Percentiles rank a stretch among this genome's conserved stretches.
Evolutionary conservation across 2,113 vertebrate genomes (phyloP).

Genomic region (Zosterops japonicus): DNA sequence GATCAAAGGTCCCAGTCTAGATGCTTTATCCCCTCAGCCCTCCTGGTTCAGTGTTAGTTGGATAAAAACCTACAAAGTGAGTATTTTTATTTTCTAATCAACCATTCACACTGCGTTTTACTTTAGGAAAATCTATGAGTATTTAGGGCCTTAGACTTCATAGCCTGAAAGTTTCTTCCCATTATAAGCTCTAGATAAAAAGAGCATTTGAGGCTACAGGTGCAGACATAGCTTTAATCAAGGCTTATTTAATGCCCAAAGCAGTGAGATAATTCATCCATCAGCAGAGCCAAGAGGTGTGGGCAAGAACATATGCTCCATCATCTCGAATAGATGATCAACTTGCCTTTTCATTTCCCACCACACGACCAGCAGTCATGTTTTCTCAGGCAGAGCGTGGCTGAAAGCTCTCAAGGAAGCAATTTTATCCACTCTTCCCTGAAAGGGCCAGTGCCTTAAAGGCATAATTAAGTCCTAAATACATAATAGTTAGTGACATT

Average conservation of each 20-base stretch:
- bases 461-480: conserved; percentile 57
- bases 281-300: background rate
- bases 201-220: background rate
- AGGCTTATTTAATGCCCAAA: background rate
- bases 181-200: background rate
- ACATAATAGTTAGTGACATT: conserved; percentile 57
- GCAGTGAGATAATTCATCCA: background rate
- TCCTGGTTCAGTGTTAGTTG: background rate
- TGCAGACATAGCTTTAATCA: background rate
- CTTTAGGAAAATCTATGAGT: background rate
- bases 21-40: accelerated
- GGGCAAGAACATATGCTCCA: conserved; percentile 32
- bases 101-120: background rate
- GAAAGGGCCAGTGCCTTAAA: conserved; percentile 47
- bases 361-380: background rate
- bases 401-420: conserved; percentile 35
- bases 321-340: background rate
- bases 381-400: background rate
- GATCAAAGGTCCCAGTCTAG: background rate
- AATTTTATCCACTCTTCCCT: conserved; percentile 11
- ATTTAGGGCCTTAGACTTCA: accelerated
- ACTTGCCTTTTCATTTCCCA: background rate
- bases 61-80: background rate
- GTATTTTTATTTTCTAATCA: background rate
- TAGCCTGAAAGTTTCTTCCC: background rate